Conservation (phyloP, 2,888 invertebrate species). For the Micoletzkya japonica region DNA sequence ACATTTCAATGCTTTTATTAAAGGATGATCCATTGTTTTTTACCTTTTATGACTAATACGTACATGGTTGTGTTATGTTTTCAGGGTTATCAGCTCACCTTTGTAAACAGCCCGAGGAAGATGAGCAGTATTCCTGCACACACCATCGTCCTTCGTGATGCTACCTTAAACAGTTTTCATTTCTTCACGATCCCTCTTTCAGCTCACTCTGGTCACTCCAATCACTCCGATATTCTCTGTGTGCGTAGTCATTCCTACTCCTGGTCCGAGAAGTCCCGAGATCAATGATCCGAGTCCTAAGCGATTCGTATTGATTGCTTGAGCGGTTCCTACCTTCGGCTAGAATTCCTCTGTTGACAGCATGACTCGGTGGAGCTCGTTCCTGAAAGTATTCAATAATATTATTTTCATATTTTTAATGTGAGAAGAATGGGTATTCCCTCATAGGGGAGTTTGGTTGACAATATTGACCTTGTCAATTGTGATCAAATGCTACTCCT, state of each 20-base stretch:
- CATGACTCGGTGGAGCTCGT: slow-evolving; percentile 83
- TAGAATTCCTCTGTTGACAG: slow-evolving; percentile 82
- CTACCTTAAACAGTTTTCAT: slow-evolving; percentile 60
- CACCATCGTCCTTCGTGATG: slow-evolving; percentile 66
- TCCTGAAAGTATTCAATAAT: slow-evolving; percentile 71
- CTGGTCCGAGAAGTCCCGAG: slow-evolving; percentile 83
- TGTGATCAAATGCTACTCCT: no score
- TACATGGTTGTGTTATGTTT: background rate
- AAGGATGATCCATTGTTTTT: background rate
- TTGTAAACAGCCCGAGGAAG: slow-evolving; percentile 66
- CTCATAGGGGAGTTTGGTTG: no score
- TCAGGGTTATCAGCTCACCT: slow-evolving; percentile 46
- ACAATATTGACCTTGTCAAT: no score
- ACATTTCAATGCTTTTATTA: background rate
- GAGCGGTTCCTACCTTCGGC: slow-evolving; percentile 81
- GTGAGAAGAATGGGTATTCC: background rate
- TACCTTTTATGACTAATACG: background rate
- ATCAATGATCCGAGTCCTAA: slow-evolving; percentile 73
- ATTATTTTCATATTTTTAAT: background rate
- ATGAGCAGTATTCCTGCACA: slow-evolving; percentile 66
- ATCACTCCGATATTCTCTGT: slow-evolving; percentile 88
- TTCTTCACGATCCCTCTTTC: background rate
- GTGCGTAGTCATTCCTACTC: slow-evolving; percentile 85
- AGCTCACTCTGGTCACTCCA: slow-evolving; percentile 78
- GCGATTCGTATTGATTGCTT: slow-evolving; percentile 85